A percentile compares a stretch with the other conserved stretches of the same genome.
These are phyloP conservation scores for Tragopan temminckii DNA, from an alignment of 2,797 vertebrate species.

Conservation along the genomic window DNA sequence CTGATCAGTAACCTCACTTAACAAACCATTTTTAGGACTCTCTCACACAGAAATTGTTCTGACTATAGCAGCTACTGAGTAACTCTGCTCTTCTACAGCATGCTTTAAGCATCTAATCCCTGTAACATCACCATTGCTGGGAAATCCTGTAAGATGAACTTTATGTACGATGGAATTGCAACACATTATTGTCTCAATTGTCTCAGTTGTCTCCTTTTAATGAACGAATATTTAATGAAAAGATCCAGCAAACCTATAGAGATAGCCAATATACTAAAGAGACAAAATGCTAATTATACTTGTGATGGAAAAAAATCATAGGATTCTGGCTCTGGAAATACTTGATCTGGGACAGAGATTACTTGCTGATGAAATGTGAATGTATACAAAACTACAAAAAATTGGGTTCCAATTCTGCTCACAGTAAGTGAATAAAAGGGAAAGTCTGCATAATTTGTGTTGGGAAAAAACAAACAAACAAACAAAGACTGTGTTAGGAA, in stretches of 20 bases:
- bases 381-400: not conserved
- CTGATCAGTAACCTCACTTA: not conserved
- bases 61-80: not conserved
- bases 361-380: not conserved
- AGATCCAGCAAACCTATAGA: not conserved
- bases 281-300: not conserved
- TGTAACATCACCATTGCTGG: not conserved
- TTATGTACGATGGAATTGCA: not conserved
- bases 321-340: not conserved
- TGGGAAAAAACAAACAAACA: not conserved
- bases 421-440: not conserved
- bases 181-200: not conserved
- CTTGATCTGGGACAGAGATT: not conserved
- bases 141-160: not conserved
- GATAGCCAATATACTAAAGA: not conserved
- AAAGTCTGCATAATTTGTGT: not conserved
- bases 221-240: not conserved
- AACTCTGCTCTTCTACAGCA: not conserved
- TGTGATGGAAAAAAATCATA: fast-evolving
- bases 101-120: not conserved
- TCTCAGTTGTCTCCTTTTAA: not conserved
- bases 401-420: not conserved
- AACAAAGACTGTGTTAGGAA: not conserved
- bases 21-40: not conserved
- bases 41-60: not conserved